phyloP scores from a whole-genome alignment of 2,888 invertebrate species.

The Chymomyza procnemis region DNA sequence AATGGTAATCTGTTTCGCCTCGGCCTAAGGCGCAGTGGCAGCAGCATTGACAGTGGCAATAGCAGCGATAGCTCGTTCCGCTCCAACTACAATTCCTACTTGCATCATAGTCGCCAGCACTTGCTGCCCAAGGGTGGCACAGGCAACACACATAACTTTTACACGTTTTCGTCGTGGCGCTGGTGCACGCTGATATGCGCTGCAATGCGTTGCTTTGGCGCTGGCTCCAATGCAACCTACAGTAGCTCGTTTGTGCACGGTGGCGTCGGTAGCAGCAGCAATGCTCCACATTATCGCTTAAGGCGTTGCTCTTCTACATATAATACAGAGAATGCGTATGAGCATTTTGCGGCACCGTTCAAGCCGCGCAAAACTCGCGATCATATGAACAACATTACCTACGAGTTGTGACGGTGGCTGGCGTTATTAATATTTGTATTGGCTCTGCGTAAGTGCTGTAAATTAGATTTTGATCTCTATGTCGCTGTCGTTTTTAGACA shows the following conservation, averaged over 20 bases:
- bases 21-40: conserved; percentile 66
- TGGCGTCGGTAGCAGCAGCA: conserved; percentile 13
- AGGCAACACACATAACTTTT: conserved; percentile 66
- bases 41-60: conserved; percentile 70
- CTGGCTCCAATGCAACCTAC: conserved; percentile 71
- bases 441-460: conserved; percentile 7
- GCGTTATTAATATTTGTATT: conserved; percentile 6
- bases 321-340: conserved; percentile 59
- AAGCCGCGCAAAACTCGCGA: conserved; percentile 76
- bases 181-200: conserved; percentile 78
- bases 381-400: conserved; percentile 77
- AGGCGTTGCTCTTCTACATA: conserved; percentile 71
- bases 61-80: conserved; percentile 76
- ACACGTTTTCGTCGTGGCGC: conserved; percentile 76
- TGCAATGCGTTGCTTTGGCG: conserved; percentile 79
- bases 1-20: conserved; percentile 75
- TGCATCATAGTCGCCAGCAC: conserved; percentile 76
- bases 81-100: conserved; percentile 76
- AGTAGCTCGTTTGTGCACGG: conserved; percentile 69
- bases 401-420: conserved; percentile 78
- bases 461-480: conserved; percentile 59
- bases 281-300: conserved; percentile 64
- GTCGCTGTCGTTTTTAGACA: conserved; percentile 43
- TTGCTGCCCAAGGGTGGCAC: conserved; percentile 65
- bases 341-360: conserved; percentile 76